Evolutionary conservation across 2,797 vertebrate species (phyloP), one percentile per base, ranked within the genome.

Genomic region (Saxicola maurus): DNA sequence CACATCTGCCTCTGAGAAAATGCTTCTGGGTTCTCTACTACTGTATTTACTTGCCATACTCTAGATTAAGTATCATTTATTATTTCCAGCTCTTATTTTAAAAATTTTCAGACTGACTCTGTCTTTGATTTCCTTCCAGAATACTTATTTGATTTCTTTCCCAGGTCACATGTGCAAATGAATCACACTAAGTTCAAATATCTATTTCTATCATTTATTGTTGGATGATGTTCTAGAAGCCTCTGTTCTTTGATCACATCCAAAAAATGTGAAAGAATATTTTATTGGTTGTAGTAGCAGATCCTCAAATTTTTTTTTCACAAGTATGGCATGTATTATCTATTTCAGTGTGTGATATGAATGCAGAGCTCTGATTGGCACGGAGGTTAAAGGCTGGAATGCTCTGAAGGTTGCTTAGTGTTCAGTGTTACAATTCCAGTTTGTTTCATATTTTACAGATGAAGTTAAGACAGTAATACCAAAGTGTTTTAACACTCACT

Each of bases 111-210:
- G 66, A 16, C 60, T 30, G 30, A 52, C 30, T 84, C 40, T 77
- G 25, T 46, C 65, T 90, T 91, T 82, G 64, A 68, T 91, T 90
- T 94, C 57, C 45, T 86, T 91, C 62, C 64, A 86, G 38, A 78
- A 46, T 62, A 45, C 21, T 81, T 80, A 40, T 49, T 91, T 89
- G 60, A 83, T 86, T 92, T 91, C 23, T 31, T 92, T 91, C 77
- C 82, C 76, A 72, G 62, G 53, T 92, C 55, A 62, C 45, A 25
- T 8, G 13, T 90, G 69, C 69, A 83, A 78, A 62, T 69, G 46
- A 83, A 75, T 92, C 52, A 40, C 55, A 91, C 38, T n/a, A 81
- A 42, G 20, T 81, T 81, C 60, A 72, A 33, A 38, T 81, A 81
- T 55, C 66, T 92, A n/a, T 81, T 93, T 77, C 42, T 64, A 27